Evolutionary conservation across 64 coral and sea anemone species (phyloP).

Genomic region (Stichodactyla mertensii): DNA sequence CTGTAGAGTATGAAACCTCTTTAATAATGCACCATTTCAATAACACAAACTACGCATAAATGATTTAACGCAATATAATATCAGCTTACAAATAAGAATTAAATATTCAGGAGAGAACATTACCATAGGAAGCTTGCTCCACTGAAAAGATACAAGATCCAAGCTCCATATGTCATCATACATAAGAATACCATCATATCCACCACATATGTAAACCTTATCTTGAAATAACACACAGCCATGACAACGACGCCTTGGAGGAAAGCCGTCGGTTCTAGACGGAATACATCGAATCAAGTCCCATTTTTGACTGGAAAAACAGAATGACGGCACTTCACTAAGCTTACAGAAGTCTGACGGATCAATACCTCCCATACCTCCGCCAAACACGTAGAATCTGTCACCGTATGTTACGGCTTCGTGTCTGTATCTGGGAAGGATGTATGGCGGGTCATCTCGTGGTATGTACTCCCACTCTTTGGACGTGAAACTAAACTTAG

Average conservation of each 20-base stretch:
- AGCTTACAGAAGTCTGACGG: slow-evolving; percentile 50
- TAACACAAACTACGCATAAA: too few relatives aligned
- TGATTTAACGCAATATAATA: too few relatives aligned
- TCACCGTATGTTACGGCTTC: slow-evolving; percentile 66
- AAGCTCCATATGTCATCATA: slow-evolving; percentile 95
- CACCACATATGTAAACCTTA: slow-evolving; percentile 75
- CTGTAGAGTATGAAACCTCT: too few relatives aligned
- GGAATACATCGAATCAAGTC: slow-evolving; percentile 46
- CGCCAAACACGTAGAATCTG: slow-evolving; percentile 79
- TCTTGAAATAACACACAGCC: slow-evolving; percentile 77
- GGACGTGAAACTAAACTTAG: slow-evolving; percentile 53
- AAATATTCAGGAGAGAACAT: neutral
- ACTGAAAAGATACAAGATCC: slow-evolving; percentile 65
- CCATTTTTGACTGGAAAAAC: slow-evolving; percentile 63
- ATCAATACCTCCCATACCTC: slow-evolving; percentile 63
- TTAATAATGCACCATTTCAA: too few relatives aligned
- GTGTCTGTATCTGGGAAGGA: slow-evolving; percentile 74
- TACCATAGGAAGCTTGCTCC: slow-evolving; percentile 64
- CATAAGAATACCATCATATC: slow-evolving; percentile 69
- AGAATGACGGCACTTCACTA: slow-evolving; percentile 67
- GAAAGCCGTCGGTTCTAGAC: slow-evolving; percentile 45
- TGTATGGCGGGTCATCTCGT: slow-evolving; percentile 19
- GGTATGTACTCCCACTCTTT: slow-evolving; percentile 63
- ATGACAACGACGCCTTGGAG: slow-evolving; percentile 72
- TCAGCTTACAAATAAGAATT: too few relatives aligned